phyloP scores from a whole-genome alignment of 2,113 vertebrate species.

The Oplegnathus fasciatus region DNA sequence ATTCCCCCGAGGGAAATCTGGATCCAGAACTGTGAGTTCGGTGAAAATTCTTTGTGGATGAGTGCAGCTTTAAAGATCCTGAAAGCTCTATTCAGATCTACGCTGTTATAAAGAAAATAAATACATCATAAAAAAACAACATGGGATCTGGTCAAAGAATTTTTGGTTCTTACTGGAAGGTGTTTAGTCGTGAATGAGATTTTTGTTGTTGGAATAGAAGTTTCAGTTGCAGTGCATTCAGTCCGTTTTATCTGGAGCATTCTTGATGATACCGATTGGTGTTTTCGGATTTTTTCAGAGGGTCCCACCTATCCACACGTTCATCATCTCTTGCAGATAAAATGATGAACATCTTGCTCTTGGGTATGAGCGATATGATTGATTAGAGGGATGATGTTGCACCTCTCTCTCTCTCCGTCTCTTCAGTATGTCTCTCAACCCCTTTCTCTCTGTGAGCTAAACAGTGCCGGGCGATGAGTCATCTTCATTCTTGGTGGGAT shows the following conservation, averaged over 20 bases:
- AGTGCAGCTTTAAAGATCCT: neutral
- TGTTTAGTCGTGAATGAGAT: neutral
- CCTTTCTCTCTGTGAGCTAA: neutral
- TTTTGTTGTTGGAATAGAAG: neutral
- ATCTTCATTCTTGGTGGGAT: slow-evolving; percentile 34
- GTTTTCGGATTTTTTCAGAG: neutral
- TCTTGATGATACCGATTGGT: neutral
- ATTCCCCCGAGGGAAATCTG: neutral
- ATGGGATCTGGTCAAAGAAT: neutral
- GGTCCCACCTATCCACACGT: neutral
- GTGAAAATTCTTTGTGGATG: neutral
- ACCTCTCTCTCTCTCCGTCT: neutral
- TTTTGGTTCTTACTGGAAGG: neutral
- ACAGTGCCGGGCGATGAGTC: slow-evolving; percentile 34
- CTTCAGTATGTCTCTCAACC: neutral
- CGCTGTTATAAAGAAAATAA: neutral
- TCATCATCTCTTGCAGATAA: neutral
- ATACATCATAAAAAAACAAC: neutral
- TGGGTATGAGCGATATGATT: neutral
- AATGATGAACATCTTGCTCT: neutral
- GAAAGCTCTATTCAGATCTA: neutral
- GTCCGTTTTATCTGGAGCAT: neutral
- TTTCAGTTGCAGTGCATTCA: neutral
- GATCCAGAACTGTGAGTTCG: neutral
- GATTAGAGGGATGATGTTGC: neutral